Evolutionary conservation across 1,140 invertebrate species (phyloP), one percentile per base, ranked within the genome.

Genomic region (Euglossa dilemma): DNA sequence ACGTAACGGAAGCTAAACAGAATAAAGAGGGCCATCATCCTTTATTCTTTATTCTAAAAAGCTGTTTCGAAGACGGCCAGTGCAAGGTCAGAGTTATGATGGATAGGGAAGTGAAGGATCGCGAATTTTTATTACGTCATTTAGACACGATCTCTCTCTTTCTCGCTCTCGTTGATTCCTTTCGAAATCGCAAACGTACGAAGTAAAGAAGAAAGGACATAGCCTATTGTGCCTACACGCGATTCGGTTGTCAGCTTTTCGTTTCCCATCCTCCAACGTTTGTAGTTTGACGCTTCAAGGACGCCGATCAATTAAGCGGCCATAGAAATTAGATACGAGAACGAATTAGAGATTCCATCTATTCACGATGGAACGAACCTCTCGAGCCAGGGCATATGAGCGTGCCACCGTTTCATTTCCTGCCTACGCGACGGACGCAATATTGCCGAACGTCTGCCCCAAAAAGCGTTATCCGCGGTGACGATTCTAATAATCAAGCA

Each of bases 271-370:
- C 25, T 63, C 28, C 14, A 36, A 73, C 11, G 54, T 45, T 81
- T 28, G 36, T 20, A 25, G 23, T 18, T n/a, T 6, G 36, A 67
- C 11, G 43, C 12, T 67, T n/a, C 25, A 67, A 67, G 50, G 52
- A 11, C 0, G 25, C n/a, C 72, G 57, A 81, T 81, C 80, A 81
- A 81, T 81, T 81, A 81, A 66, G 6, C 50, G 6, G 61, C 43
- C 43, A 52, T 56, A 57, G 72, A 75, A 67, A 67, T 66, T 81
- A 74, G 63, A 56, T 47, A 66, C 50, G 47, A 18, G 43, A 28
- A 18, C 45, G 71, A 75, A 75, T 75, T 81, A 43, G 72, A 57
- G 67, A 81, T 81, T 75, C 71, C 61, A 81, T 81, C 61, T 56
- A 75, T 54, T 47, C 36, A 18, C 9, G 57, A 54, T 63, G n/a